These are phyloP conservation scores for Spilosoma lubricipeda DNA, from an alignment of 2,888 invertebrate species.

Conservation along the genomic window DNA sequence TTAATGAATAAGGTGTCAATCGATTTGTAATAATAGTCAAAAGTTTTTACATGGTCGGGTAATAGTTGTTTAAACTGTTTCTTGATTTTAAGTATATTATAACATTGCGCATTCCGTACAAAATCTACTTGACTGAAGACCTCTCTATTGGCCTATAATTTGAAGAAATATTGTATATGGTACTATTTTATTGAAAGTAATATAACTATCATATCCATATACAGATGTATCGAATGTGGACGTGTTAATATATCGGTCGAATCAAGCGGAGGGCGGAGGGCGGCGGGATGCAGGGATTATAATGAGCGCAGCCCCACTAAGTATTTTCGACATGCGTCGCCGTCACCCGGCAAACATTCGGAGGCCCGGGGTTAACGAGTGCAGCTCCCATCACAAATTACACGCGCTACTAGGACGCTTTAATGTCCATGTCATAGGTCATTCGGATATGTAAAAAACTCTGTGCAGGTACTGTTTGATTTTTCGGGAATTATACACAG, in stretches of 20 bases:
- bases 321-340: constrained; percentile 86
- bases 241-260: constrained; percentile 84
- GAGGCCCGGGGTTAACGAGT: constrained; percentile 72
- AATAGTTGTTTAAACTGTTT: too few species aligned
- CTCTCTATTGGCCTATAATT: too few species aligned
- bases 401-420: constrained; percentile 64
- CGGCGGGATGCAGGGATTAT: constrained; percentile 79
- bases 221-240: constrained; percentile 60
- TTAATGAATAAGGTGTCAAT: too few species aligned
- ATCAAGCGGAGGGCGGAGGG: constrained; percentile 65
- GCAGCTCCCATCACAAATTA: constrained; percentile 71
- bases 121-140: too few species aligned
- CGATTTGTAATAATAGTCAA: too few species aligned
- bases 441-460: constrained; percentile 39
- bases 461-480: constrained; percentile 20
- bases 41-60: too few species aligned
- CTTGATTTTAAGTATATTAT: too few species aligned
- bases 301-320: constrained; percentile 85
- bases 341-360: constrained; percentile 84
- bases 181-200: background rate
- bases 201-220: constrained; percentile 59
- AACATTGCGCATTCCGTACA: too few species aligned
- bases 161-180: too few species aligned
- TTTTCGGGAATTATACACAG: background rate
- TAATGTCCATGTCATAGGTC: constrained; percentile 61